Evolutionary conservation across 2,888 invertebrate species (phyloP), one percentile per base, ranked within the genome.

Genomic region (Aricia artaxerxes): DNA sequence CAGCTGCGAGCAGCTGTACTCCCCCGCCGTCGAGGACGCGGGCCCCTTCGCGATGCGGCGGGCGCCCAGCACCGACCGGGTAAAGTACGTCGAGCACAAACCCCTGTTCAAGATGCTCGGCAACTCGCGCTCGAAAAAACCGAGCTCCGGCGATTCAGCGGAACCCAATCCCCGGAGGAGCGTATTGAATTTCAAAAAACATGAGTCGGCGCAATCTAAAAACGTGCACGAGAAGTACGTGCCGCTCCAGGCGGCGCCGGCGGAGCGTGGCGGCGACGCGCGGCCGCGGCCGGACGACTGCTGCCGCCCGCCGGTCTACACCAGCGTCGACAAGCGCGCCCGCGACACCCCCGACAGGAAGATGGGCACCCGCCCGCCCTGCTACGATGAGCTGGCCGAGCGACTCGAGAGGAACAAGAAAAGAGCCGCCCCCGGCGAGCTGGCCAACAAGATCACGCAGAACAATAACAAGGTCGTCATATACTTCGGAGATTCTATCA

Each of bases 401-500:
- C 87, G 91, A 82, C 86, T 94, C 79, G 95, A 92, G 86, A 95
- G 88, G 85, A 94, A 85, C 83, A 95, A 89, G 87, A 95, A 88
- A 88, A 88, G 83, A 80, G 94, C 87, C 85, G 83, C 85, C 77
- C 89, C 88, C 11, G 83, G 87, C 57, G 91, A 90, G 13, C 83
- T 94, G 40, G 89, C 93, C 7, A 93, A 94, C 81, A 94, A 94
- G 86, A 92, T 93, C 79, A 95, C 93, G 78, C 91, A 94, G 86
- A 91, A 91, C 82, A 92, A 94, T 83, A 96, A 97, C 86, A 96
- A 96, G 91, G 96, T 96, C n/a, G 96, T 97, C 77, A 96, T 97
- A 84, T 97, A 96, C 87, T 97, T 96, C 83, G 97, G 96, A 57
- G 97, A 97, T 86, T 96, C 96, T 2, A 95, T 96, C 76, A 94